Conservation (phyloP, 1,140 invertebrate species). For the Polypedilum vanderplanki region DNA sequence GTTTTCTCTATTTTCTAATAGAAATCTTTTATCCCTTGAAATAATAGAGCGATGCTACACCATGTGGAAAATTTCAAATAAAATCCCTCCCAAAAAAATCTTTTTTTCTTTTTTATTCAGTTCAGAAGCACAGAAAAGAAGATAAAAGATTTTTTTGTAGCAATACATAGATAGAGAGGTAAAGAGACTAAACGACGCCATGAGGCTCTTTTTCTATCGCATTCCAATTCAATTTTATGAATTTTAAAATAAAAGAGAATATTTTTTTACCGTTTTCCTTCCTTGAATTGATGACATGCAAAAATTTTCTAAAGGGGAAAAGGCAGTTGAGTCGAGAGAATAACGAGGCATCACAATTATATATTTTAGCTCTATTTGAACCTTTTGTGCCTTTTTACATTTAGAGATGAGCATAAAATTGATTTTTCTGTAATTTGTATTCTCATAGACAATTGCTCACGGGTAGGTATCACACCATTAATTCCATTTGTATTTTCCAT, state of each 20-base stretch:
- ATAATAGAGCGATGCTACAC: neutral
- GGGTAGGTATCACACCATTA: too few relatives aligned
- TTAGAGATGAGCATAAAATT: neutral
- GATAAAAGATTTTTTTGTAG: neutral
- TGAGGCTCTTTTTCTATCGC: neutral
- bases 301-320: neutral
- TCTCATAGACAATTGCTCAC: too few relatives aligned
- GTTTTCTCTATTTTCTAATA: too few relatives aligned
- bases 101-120: neutral
- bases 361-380: neutral
- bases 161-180: neutral
- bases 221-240: neutral
- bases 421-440: neutral
- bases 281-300: neutral
- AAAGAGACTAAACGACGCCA: neutral
- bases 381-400: neutral
- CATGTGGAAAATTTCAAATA: slow-evolving; percentile 13
- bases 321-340: too few relatives aligned
- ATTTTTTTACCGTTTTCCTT: neutral
- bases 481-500: neutral
- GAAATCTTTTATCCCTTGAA: too few relatives aligned
- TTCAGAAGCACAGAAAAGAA: neutral
- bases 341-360: slow-evolving; percentile 12
- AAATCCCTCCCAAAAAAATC: slow-evolving; percentile 5
- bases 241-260: neutral